Evolutionary conservation across 2,888 invertebrate species (phyloP), one percentile per base, ranked within the genome.

Genomic region (Mesodorylaimus sp.): DNA sequence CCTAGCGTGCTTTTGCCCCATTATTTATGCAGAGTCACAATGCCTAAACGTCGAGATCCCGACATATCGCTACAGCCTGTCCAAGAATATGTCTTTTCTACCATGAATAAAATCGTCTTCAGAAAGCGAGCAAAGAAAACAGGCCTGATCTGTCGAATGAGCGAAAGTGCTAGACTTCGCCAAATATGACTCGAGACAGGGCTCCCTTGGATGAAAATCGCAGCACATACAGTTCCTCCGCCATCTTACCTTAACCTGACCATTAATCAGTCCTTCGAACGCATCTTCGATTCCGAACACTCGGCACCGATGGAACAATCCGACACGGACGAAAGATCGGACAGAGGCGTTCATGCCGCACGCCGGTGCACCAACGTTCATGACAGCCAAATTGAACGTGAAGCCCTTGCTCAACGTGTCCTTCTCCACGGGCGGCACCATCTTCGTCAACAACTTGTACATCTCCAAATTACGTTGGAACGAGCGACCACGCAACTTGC

Each of bases 271-370:
- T 25, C 97, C 97, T 68, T 93, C 86, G 60, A 97, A 77, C 46
- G 95, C 93, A 65, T 93, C 93, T 62, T 91, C 83, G 47, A 99
- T 79, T 46, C 89, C 95, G 49, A 83, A 78, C 27, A 93, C 88
- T 49, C 79, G 82, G 70, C 88, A 89, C 3, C 93, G 93, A 57
- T 88, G 78, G 69, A 87, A 91, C 66, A 95, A 83, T 62, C 84
- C 82, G 70, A 91, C 86, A 48, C 95, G 76, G 5, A 95, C 93
- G 69, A 95, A 95, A 3, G 95, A 88, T 47, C 97, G 80, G 45
- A 95, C 89, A 1, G 91, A 89, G 2, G 97, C 91, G 70, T 97
- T 99, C 89, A 97, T 95, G 58, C 95, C 97, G 70, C 97, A 95
- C 42, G 93, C 88, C 0, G 97, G 97, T 23, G 97, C 93, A 53